A percentile compares a stretch with the other conserved stretches of the same genome.
phyloP scores from a whole-genome alignment of 2,797 vertebrate genomes.

The Chloroceryle inda region DNA sequence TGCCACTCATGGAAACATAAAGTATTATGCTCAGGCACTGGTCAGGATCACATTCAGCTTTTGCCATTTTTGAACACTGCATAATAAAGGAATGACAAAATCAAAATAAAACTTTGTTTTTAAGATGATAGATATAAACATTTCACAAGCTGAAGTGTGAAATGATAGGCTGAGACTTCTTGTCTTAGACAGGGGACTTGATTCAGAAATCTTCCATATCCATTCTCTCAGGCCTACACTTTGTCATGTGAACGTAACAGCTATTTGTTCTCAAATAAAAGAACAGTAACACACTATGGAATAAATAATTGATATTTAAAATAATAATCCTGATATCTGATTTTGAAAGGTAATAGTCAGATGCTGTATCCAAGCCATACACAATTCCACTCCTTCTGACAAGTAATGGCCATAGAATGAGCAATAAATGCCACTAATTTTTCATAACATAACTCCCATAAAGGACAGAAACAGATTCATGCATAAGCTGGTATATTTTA shows the following conservation, averaged over 20 bases:
- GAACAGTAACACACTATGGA: neutral
- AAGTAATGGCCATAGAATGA: neutral
- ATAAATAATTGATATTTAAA: neutral
- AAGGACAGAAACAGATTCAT: neutral
- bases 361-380: neutral
- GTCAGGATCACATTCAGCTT: neutral
- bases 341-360: neutral
- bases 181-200: neutral
- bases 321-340: neutral
- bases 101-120: neutral
- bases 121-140: neutral
- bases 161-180: neutral
- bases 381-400: neutral
- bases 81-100: neutral
- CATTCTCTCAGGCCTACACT: neutral
- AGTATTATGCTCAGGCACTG: rapidly evolving
- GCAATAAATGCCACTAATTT: neutral
- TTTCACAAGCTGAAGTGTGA: neutral
- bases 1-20: neutral
- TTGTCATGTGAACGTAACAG: neutral
- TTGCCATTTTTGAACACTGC: neutral
- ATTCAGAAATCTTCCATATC: neutral
- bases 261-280: neutral
- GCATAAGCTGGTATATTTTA: neutral
- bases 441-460: neutral